Base-by-base conservation (phyloP, 2,797 vertebrate genomes). In the Lacerta agilis region DNA sequence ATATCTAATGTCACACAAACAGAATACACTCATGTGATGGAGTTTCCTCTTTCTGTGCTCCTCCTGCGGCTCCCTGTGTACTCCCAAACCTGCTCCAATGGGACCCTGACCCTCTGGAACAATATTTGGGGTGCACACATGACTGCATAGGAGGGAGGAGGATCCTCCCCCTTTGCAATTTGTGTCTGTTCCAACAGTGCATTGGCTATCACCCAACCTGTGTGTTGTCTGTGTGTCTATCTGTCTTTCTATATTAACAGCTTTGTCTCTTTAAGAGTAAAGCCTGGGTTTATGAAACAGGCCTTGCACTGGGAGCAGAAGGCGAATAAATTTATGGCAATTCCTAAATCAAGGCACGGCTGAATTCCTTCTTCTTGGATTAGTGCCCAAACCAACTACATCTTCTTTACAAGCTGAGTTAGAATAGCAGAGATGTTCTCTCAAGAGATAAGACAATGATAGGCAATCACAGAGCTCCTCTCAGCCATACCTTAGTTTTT, bases 401-500 rank as follows among this genome's bases (percentile, higher is more conserved):
- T 83, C 81, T 90, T 90, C 76, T 79, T 88, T 88, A 88, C 67
- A 80, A 86, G 82, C 33, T 79, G 18, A 80, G 55, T 18, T 84
- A 49, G 41, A 79, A 58, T 36, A 90, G 8, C 61, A 71, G 67
- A 86, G 81, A 36, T 55, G 8, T 88, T 49, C n/a, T 79, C n/a
- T 86, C 43, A 20, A 69, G 85, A 79, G 77, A 86, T 71, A 79
- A 86, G 41, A 38, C 23, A 76, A 79, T 76, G 76, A 58, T 71
- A 38, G 36, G 8, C 17, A 67, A n/a, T 69, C 11, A 79, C 23
- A 25, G 29, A 69, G 41, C 15, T 79, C 64, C 20, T 41, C 15
- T 5, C 33, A 29, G 11, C 25, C 10, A 11, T 36, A 72, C 43
- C 43, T 49, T 23, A 25, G 38, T 25, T 36, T 36, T 45, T 45